phyloP scores from a whole-genome alignment of 2,113 vertebrate genomes.

The Cyprinodon tularosa region DNA sequence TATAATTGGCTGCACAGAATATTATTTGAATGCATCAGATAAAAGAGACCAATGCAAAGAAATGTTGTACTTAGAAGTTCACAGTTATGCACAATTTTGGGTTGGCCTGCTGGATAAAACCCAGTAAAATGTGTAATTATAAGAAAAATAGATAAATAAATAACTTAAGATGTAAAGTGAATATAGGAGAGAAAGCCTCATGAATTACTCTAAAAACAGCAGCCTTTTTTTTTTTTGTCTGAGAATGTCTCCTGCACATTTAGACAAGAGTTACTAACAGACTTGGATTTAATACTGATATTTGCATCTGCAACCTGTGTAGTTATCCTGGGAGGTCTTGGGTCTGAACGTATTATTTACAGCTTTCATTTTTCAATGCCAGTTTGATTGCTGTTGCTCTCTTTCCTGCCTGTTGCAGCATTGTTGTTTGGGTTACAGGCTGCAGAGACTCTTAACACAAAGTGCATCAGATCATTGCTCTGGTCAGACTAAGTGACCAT shows the following conservation, averaged over 20 bases:
- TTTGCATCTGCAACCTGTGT: constrained; percentile 2
- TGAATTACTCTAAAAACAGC: no score
- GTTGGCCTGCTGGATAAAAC: no score
- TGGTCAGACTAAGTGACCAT: constrained; percentile 1
- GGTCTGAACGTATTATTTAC: constrained; percentile 48
- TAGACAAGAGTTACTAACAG: constrained; percentile 5
- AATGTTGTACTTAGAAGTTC: background rate
- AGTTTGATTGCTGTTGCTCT: constrained; percentile 37
- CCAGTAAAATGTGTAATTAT: no score
- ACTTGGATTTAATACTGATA: constrained; percentile 26
- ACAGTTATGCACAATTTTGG: no score
- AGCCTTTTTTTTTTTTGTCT: background rate
- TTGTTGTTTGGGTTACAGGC: constrained; percentile 11
- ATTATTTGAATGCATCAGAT: background rate
- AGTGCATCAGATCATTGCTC: constrained; percentile 10
- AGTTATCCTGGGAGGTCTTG: constrained; percentile 34
- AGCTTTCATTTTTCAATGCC: constrained; percentile 45
- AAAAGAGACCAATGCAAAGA: background rate
- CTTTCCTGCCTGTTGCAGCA: constrained; percentile 7
- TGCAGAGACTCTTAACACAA: background rate
- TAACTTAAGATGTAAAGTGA: background rate
- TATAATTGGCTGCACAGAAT: no score
- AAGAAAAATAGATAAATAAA: no score
- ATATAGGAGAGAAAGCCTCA: background rate
- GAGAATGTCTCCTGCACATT: background rate